Percentiles rank a stretch among this genome's conserved stretches.
phyloP scores from a whole-genome alignment of 2,113 vertebrate species.

The Cisticola juncidis region DNA sequence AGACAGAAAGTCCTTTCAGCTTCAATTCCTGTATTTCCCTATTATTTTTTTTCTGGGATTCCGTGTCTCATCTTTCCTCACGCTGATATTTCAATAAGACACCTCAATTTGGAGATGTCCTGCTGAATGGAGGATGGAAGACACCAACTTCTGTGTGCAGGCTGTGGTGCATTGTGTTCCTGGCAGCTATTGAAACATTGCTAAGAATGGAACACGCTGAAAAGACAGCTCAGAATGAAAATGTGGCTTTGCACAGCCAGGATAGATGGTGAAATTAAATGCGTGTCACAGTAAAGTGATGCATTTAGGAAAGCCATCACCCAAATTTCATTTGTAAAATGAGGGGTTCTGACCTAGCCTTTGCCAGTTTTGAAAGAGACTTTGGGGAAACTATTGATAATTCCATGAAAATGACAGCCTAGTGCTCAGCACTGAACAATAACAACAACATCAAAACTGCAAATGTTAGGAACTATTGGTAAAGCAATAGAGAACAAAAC shows the following conservation, averaged over 20 bases:
- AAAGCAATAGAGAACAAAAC: slow-evolving; percentile 24
- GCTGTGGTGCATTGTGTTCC: not conserved
- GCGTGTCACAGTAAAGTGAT: not conserved
- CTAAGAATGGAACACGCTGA: not conserved
- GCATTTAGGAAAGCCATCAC: not conserved
- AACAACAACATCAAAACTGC: not conserved
- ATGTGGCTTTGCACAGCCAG: not conserved
- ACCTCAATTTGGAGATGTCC: not conserved
- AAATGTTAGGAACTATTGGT: not conserved
- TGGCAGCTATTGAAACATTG: not conserved
- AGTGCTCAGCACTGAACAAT: not conserved
- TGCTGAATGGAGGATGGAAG: not conserved
- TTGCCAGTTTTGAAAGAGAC: not conserved
- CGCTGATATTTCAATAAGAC: not conserved
- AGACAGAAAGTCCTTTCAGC: not conserved
- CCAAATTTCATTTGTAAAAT: not conserved
- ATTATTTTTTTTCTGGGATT: not conserved
- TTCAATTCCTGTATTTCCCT: not conserved
- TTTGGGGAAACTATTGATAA: not conserved
- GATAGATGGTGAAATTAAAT: not conserved
- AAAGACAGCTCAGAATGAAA: not conserved
- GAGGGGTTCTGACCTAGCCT: not conserved
- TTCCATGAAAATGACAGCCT: not conserved
- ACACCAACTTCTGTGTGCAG: not conserved
- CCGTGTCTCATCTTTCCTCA: not conserved